phyloP scores from a whole-genome alignment of 2,797 vertebrate species.

The Anomalospiza imberbis region DNA sequence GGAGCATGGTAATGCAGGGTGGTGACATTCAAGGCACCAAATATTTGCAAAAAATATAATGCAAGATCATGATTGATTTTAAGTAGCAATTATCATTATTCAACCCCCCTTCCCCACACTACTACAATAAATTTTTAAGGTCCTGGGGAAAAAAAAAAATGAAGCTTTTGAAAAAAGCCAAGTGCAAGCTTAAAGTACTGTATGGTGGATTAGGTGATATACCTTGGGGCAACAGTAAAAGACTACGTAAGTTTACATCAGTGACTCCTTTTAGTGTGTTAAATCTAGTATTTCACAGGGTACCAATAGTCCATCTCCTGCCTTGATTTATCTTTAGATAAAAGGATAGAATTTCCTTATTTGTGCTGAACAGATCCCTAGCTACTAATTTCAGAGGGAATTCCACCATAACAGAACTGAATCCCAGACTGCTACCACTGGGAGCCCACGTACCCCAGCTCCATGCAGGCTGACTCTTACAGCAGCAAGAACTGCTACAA shows the following conservation, averaged over 20 bases:
- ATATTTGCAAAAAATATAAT: neutral
- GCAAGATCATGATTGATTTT: neutral
- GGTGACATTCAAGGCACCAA: neutral
- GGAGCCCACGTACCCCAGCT: fast-evolving
- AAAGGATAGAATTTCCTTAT: neutral
- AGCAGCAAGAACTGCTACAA: neutral
- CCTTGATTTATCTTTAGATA: neutral
- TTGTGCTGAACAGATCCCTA: neutral
- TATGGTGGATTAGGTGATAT: neutral
- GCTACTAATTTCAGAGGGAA: neutral
- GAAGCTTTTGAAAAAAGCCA: fast-evolving
- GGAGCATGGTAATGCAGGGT: neutral
- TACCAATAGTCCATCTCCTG: neutral
- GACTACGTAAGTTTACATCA: fast-evolving
- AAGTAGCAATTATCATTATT: neutral
- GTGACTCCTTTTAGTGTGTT: neutral
- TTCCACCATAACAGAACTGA: neutral
- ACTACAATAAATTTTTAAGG: neutral
- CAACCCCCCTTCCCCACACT: fast-evolving
- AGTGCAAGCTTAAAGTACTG: neutral
- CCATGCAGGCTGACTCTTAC: fast-evolving
- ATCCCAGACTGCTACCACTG: fast-evolving
- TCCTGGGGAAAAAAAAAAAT: neutral
- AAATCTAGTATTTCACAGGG: neutral
- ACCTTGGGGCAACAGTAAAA: neutral